Percentiles rank a stretch among this genome's conserved stretches.
Evolutionary conservation across 2,888 invertebrate species (phyloP).

Genomic region (Colletes collaris): DNA sequence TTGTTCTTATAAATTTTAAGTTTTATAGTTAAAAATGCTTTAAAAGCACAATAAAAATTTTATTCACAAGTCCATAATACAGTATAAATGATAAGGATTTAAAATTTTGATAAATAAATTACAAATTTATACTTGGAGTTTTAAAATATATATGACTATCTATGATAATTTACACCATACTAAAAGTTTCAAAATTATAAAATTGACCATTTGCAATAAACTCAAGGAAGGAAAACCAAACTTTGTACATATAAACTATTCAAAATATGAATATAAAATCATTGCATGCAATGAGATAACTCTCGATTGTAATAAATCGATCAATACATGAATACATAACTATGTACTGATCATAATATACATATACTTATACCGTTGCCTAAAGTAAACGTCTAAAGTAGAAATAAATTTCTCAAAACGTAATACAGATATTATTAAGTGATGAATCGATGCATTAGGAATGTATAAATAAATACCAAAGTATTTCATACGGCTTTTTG

Average conservation of each 20-base stretch:
- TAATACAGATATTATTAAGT: constrained; percentile 5
- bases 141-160: too few relatives aligned
- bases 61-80: not conserved
- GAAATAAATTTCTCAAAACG: constrained; percentile 35
- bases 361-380: not conserved
- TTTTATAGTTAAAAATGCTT: constrained; percentile 7
- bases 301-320: constrained; percentile 5
- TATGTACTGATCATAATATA: not conserved
- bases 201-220: constrained; percentile 1
- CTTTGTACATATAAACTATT: constrained; percentile 23
- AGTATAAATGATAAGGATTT: not conserved
- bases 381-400: constrained; percentile 23
- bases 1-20: constrained; percentile 43
- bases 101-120: not conserved
- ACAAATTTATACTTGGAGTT: not conserved
- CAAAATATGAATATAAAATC: constrained; percentile 32
- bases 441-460: constrained; percentile 44
- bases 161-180: too few relatives aligned
- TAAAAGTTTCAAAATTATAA: not conserved
- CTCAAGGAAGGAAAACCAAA: constrained; percentile 22
- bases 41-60: constrained; percentile 10
- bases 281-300: constrained; percentile 28
- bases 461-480: constrained; percentile 61
- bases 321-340: constrained; percentile 10
- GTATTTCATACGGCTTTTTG: constrained; percentile 22